These are phyloP conservation scores for Daboia siamensis DNA, from an alignment of 2,113 vertebrate species.

Conservation along the genomic window DNA sequence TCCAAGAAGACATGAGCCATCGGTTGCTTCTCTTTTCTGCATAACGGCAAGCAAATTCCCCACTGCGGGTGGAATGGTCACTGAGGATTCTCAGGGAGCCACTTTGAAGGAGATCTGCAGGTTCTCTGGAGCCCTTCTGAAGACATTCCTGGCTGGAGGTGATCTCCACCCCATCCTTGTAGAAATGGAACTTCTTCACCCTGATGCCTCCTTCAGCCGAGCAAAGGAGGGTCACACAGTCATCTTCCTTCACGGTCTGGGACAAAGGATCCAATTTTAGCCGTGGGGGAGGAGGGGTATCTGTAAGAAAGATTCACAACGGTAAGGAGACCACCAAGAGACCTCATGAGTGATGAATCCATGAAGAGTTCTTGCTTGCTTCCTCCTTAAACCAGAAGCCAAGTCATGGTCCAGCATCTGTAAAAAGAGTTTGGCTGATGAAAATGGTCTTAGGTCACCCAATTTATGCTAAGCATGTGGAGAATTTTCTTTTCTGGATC, in stretches of 20 bases:
- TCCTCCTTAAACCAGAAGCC: neutral
- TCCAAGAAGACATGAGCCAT: neutral
- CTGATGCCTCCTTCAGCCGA: neutral
- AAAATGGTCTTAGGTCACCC: neutral
- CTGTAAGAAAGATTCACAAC: neutral
- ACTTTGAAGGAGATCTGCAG: neutral
- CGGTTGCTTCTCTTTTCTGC: neutral
- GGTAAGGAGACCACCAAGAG: neutral
- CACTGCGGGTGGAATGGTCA: neutral
- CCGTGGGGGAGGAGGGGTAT: neutral
- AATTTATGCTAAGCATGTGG: neutral
- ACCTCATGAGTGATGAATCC: neutral
- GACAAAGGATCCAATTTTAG: neutral
- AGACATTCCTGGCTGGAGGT: neutral
- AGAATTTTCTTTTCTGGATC: neutral
- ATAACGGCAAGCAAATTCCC: neutral
- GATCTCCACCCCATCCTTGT: neutral
- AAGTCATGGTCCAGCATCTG: neutral
- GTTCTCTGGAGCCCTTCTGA: neutral
- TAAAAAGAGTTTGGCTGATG: neutral
- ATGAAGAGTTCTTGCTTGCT: neutral
- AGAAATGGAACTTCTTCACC: conserved; percentile 7
- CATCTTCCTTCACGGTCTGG: neutral
- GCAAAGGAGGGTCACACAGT: neutral
- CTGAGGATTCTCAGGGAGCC: neutral